Evolutionary conservation across 2,113 vertebrate species (phyloP), one percentile per base, ranked within the genome.

Genomic region (Neodon shergylaensis): DNA sequence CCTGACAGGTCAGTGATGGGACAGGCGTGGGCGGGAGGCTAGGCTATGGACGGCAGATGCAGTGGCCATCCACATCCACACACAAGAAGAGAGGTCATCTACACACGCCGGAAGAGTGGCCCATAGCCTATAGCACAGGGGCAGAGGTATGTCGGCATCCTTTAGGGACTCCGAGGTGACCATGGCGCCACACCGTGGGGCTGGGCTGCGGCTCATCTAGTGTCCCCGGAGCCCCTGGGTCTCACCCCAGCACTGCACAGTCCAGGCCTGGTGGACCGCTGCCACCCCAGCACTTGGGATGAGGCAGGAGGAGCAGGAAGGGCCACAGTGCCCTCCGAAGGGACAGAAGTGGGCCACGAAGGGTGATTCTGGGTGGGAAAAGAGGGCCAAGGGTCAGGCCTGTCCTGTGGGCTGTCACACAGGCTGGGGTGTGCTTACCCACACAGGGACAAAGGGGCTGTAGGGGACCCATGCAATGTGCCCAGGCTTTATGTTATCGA

Each of bases 1-100:
- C n/a, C 96, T 99, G 42, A 88, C 98, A 98, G 99, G 99, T 99
- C 85, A 77, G 96, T 95, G 66, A 61, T 17, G 6, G 1, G 5
- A 16, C 52, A 0, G 54, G n/a, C 28, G 5, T 28, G n/a, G 58
- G 36, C 2, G 36, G 36, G 68, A 36, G 79, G 68, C 61, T 24
- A 33, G 73, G 65, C 0, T 8, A 11, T 49, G 72, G 44, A 74
- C 72, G 24, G 54, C 52, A 77, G 72, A 17, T 36, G 3, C 58
- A 42, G 3, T 12, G 10, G 31, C 16, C 31, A 14, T 6, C 66
- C 66, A 26, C 44, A 85, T 19, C 4, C 44, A 24, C 8, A 3
- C 47, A n/a, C n/a, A 42, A 66, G 28, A n/a, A n/a, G 21, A 44
- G 4, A 44, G 31, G 26, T 33, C 66, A n/a, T 31, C 13, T 8